Percentiles rank a stretch among this genome's conserved stretches.
Conservation (phyloP, 2,113 vertebrate genomes). For the Mola mola region DNA sequence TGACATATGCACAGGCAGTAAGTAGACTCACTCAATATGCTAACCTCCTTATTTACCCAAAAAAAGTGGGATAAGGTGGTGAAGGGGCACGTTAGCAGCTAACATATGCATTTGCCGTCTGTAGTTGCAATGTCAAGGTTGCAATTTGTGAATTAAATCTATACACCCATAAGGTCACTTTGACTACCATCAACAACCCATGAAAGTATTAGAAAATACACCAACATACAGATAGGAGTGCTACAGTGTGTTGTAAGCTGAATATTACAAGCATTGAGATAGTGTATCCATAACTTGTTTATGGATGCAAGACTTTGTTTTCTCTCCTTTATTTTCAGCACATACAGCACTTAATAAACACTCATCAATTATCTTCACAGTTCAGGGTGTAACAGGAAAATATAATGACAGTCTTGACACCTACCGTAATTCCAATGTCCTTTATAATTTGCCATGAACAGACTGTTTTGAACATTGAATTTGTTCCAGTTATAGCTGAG, state of each 20-base stretch:
- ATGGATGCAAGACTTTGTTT: constrained; percentile 12
- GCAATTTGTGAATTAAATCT: constrained; percentile 12
- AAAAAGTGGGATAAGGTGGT: constrained; percentile 2
- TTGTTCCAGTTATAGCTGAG: constrained; percentile 48
- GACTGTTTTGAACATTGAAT: constrained; percentile 39
- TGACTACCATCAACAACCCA: constrained; percentile 10
- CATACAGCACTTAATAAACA: constrained; percentile 44
- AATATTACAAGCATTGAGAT: constrained; percentile 7
- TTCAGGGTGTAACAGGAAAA: constrained; percentile 35
- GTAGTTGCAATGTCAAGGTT: neutral
- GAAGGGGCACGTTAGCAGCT: neutral
- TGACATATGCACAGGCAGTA: constrained; percentile 35
- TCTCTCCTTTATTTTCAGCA: constrained; percentile 3
- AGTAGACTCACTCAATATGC: no score
- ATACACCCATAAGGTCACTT: constrained; percentile 5
- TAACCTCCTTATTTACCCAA: no score
- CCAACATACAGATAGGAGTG: neutral
- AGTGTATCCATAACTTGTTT: constrained; percentile 31
- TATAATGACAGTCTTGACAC: constrained; percentile 42
- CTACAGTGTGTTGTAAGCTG: neutral
- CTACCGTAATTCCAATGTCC: constrained; percentile 62
- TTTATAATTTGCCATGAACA: constrained; percentile 62
- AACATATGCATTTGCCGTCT: constrained; percentile 7
- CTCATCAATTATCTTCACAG: constrained; percentile 50
- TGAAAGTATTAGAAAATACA: constrained; percentile 23